Evolutionary conservation across 2,888 invertebrate species (phyloP), one percentile per base, ranked within the genome.

Genomic region (Drosophila dives): DNA sequence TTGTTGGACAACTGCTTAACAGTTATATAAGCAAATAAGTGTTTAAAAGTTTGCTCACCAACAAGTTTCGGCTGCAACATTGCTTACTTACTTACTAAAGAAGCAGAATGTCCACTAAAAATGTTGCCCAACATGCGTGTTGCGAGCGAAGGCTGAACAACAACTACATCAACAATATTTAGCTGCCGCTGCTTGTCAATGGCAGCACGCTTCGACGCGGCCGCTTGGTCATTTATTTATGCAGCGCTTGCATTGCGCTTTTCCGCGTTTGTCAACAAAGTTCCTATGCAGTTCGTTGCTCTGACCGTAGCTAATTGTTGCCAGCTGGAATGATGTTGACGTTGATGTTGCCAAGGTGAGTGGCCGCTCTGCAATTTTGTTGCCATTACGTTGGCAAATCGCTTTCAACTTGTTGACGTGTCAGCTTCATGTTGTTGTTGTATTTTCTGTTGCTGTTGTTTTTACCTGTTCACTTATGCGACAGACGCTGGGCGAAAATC

Each of bases 261-360:
- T 86, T 85, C 86, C 86, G 81, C 87, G 64, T 86, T 79, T 81
- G 76, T 67, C 76, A 74, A 76, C 77, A 83, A 72, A 71, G 67
- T 77, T 68, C 66, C 69, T 75, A 72, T 67, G 62, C 64, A 64
- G 48, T 42, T 55, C 15, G 70, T 32, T 64, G 67, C 42, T 72
- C 54, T 76, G 64, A 72, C 70, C 65, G 70, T 53, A 48, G 71
- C 80, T 80, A 77, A 77, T 77, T 77, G 77, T 77, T 77, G 77
- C 77, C 42, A 38, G 53, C 64, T 55, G 42, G 36, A 20, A 34
- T 69, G 59, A 23, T 51, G 63, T 26, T 71, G 53, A 20, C 45
- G 64, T 36, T 64, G 75, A 75, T 79, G 77, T 77, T 79, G 77
- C 77, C 36, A 66, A 87, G 89, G 89, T 84, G 86, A 86, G 68